These are phyloP conservation scores for Pseudorhombus dupliciocellatus DNA, from an alignment of 2,113 vertebrate species.

Conservation along the genomic window DNA sequence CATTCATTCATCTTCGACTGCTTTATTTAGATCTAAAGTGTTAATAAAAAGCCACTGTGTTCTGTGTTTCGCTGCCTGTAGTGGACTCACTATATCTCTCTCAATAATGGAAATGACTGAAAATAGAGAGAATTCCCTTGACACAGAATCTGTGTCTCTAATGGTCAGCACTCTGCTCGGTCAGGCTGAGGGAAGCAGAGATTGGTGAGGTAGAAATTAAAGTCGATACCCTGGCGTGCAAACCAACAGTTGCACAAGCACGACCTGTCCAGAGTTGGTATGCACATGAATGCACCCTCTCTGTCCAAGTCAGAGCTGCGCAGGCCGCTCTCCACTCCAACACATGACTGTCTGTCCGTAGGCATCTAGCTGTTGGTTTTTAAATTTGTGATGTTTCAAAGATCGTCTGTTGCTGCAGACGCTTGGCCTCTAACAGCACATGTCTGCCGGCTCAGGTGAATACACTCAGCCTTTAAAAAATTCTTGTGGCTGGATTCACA, in stretches of 20 bases:
- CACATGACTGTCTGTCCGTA: constrained; percentile 10
- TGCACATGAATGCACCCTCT: constrained; percentile 48
- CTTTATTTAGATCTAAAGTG: constrained; percentile 7
- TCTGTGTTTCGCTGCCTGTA: constrained; percentile 20
- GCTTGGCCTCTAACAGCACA: neutral
- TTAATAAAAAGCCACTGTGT: neutral
- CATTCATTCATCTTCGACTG: too few species aligned
- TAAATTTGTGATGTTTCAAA: constrained; percentile 2
- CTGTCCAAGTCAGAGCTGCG: constrained; percentile 37
- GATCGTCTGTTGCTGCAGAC: neutral
- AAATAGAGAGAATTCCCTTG: too few species aligned
- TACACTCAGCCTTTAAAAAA: neutral
- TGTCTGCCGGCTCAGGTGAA: neutral
- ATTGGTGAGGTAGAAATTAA: constrained; percentile 2
- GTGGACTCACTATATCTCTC: neutral
- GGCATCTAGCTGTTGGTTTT: constrained; percentile 16
- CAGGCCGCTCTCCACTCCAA: constrained; percentile 22
- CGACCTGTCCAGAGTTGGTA: constrained; percentile 23
- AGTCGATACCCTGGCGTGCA: constrained; percentile 18
- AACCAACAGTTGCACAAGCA: constrained; percentile 50
- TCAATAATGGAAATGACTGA: constrained; percentile 19
- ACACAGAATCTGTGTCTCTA: constrained; percentile 19
- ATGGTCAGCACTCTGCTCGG: neutral
- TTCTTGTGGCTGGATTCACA: constrained; percentile 8
- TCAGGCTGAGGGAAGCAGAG: constrained; percentile 6